These are phyloP conservation scores for Zaprionus inermis DNA, from an alignment of 1,140 invertebrate genomes.

Conservation along the genomic window DNA sequence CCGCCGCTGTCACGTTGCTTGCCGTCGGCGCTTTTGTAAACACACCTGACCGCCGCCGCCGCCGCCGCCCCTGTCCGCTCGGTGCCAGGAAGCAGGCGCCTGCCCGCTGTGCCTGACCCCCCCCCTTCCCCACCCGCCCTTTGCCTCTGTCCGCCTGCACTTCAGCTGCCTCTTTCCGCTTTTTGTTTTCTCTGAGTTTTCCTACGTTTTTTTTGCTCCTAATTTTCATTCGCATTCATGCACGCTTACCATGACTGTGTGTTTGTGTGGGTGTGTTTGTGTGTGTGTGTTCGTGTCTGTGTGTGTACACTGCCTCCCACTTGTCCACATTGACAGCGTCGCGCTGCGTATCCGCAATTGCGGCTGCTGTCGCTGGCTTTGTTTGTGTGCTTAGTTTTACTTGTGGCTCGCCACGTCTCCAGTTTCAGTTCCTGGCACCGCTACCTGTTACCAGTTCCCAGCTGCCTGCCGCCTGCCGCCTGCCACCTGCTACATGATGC, in stretches of 20 bases:
- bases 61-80: neutral
- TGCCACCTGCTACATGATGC: neutral
- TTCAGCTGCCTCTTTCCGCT: conserved; percentile 1
- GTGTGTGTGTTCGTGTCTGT: neutral
- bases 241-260: neutral
- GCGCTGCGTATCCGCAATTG: neutral
- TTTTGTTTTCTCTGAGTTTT: neutral
- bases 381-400: conserved; percentile 3
- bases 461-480: neutral
- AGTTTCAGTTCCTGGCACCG: neutral
- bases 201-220: conserved; percentile 2
- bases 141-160: neutral
- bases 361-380: neutral
- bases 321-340: neutral
- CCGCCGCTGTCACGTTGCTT: neutral
- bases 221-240: conserved; percentile 8
- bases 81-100: too few species aligned
- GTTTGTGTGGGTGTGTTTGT: neutral
- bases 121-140: too few species aligned
- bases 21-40: conserved; percentile 1
- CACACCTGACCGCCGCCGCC: neutral
- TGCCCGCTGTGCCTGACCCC: too few species aligned
- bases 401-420: neutral
- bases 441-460: neutral
- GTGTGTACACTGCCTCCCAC: neutral